Evolutionary conservation across 92 coral and sea anemone species (phyloP).

Genomic region (Actinernus sp.): DNA sequence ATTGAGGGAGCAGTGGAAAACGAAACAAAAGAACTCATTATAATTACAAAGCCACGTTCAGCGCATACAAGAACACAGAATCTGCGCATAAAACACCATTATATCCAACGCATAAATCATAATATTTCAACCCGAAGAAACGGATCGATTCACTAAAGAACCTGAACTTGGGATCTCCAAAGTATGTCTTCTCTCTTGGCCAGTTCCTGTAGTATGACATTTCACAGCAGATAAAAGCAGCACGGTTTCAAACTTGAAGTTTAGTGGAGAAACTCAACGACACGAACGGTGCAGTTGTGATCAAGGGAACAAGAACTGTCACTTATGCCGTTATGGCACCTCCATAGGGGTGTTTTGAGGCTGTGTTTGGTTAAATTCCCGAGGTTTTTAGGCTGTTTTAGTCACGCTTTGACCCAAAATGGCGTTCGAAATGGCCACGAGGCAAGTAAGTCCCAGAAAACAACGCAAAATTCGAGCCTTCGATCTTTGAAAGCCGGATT

Average conservation of each 20-base stretch:
- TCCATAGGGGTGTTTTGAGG: too few species aligned
- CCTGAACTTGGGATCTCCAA: constrained; percentile 41
- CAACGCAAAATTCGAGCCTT: constrained; percentile 46
- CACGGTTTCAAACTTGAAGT: too few species aligned
- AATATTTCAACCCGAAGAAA: constrained; percentile 17
- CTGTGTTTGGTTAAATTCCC: too few species aligned
- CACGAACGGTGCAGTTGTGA: constrained; percentile 15
- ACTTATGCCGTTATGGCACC: neutral
- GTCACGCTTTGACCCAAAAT: constrained; percentile 2
- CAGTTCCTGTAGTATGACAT: constrained; percentile 48
- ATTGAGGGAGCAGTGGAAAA: constrained; percentile 61
- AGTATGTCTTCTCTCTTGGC: constrained; percentile 25
- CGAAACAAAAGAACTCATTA: constrained; percentile 77
- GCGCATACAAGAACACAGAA: constrained; percentile 34
- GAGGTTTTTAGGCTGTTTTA: too few species aligned
- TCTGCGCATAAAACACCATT: constrained; percentile 37
- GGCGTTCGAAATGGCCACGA: constrained; percentile 32
- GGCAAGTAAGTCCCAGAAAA: constrained; percentile 40
- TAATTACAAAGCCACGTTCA: constrained; percentile 79
- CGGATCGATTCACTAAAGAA: neutral
- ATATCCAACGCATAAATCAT: constrained; percentile 10
- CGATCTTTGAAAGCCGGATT: constrained; percentile 52
- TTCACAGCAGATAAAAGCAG: too few species aligned
- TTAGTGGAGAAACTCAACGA: too few species aligned
- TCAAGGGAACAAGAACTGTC: constrained; percentile 12